Percentiles rank a stretch among this genome's conserved stretches.
These are phyloP conservation scores for Turritopsis dohrnii DNA, from an alignment of 30 jellyfish, hydroid and myxozoan species.

Conservation along the genomic window DNA sequence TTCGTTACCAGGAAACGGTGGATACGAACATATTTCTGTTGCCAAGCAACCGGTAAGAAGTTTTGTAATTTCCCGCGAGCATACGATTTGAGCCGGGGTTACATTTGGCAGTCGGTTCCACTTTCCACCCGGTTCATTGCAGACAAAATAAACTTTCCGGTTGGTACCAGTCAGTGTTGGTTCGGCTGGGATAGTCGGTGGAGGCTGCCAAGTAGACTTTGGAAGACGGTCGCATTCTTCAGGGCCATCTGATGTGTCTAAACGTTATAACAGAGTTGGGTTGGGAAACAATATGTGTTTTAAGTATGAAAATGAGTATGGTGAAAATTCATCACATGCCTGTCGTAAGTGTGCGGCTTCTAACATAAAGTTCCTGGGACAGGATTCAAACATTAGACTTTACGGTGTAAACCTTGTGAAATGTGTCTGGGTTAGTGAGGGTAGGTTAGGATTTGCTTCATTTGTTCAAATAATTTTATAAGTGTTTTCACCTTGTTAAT, in stretches of 20 bases:
- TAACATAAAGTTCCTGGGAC: too few species aligned
- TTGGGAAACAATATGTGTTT: too few species aligned
- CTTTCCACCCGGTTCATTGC: slow-evolving; percentile 46
- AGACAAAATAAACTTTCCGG: slow-evolving; percentile 6
- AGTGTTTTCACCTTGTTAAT: too few species aligned
- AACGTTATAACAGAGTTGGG: too few species aligned
- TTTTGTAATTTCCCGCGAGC: slow-evolving; percentile 54
- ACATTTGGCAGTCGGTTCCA: slow-evolving; percentile 79
- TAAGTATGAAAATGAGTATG: too few species aligned
- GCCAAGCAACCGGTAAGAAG: slow-evolving; percentile 66
- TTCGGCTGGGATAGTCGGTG: background rate
- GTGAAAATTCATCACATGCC: too few species aligned
- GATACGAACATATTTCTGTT: slow-evolving; percentile 42
- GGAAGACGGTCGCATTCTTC: slow-evolving; percentile 9
- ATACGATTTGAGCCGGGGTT: slow-evolving; percentile 64
- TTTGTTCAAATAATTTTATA: too few species aligned
- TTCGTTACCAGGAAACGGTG: slow-evolving; percentile 85
- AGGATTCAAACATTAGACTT: too few species aligned
- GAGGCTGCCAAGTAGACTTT: slow-evolving; percentile 7
- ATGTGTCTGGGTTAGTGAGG: too few species aligned
- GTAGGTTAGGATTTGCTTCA: too few species aligned
- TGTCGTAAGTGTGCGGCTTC: too few species aligned
- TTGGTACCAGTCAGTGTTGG: background rate
- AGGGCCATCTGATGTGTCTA: slow-evolving; percentile 2
- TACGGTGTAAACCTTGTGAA: too few species aligned